Evolutionary conservation across 2,113 vertebrate genomes (phyloP), one percentile per base, ranked within the genome.

Genomic region (Thalassarche chlororhynchos): DNA sequence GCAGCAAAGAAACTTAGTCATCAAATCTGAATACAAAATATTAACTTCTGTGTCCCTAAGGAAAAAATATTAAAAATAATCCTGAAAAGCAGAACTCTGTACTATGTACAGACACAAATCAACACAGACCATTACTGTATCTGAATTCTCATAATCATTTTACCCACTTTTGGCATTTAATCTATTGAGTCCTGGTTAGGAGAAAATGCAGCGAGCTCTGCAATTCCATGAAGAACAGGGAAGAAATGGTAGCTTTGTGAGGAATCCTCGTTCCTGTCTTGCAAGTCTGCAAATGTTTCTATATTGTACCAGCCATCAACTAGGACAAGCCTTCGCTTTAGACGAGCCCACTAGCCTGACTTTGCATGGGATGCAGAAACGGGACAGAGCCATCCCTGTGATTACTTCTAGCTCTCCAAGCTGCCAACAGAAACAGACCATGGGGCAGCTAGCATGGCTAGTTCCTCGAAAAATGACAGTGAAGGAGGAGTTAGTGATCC

Each of bases 61-160:
- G 28, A 74, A 83, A 85, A 85, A 46, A 47, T 20, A 5, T 5
- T 52, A 7, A 31, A 77, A 70, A 31, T 47, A 52, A 65, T 62
- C 23, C 16, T 28, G 58, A 83, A 93, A 91, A 96, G 15, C 12
- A 93, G 40, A 87, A 44, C 44, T 68, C 26, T 18, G 4, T 55
- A 29, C 12, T 52, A 11, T 0, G 1, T 15, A 36, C 7, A 61
- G 34, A n/a, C 12, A 72, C 0, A 1, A 87, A 83, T 17, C 34
- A 75, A 76, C n/a, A 54, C 10, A 69, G 75, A 77, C 11, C 20
- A 34, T 38, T 32, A 31, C 31, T 25, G 24, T 13, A 42, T 31
- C 38, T 68, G 34, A 76, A 85, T 40, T 69, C 4, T 44, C 26
- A 26, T 15, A 12, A 32, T n/a, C 6, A 21, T 64, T 84, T 87